Evolutionary conservation across 2,113 vertebrate genomes (phyloP).

Genomic region (Passer domesticus): DNA sequence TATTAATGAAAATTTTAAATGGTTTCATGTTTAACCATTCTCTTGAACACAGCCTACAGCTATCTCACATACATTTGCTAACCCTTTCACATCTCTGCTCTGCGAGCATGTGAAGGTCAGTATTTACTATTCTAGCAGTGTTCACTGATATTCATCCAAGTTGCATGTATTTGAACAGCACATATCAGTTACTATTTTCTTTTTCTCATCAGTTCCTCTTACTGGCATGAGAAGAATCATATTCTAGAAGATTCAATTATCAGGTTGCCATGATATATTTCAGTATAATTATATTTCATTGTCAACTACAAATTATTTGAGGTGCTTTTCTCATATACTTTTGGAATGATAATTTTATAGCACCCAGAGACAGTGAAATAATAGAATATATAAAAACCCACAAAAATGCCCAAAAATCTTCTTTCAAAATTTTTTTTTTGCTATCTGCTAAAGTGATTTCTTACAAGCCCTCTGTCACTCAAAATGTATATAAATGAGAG

Average conservation of each 20-base stretch:
- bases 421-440: not conserved
- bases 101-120: fast-evolving
- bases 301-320: not conserved
- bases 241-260: not conserved
- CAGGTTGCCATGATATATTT: not conserved
- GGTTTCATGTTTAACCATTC: not conserved
- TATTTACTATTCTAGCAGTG: not conserved
- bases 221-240: not conserved
- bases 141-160: not conserved
- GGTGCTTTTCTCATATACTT: not conserved
- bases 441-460: not conserved
- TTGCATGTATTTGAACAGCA: not conserved
- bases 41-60: not conserved
- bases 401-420: not conserved
- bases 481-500: not conserved
- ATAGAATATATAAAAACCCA: not conserved
- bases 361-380: not conserved
- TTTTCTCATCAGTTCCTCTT: not conserved
- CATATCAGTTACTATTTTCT: not conserved
- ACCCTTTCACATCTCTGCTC: not conserved
- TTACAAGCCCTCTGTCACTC: not conserved
- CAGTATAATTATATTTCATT: not conserved
- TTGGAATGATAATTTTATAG: not conserved
- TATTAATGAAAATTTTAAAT: not conserved
- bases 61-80: not conserved